Evolutionary conservation across 2,797 vertebrate species (phyloP).

Genomic region (Myiothlypis chrysogaster): DNA sequence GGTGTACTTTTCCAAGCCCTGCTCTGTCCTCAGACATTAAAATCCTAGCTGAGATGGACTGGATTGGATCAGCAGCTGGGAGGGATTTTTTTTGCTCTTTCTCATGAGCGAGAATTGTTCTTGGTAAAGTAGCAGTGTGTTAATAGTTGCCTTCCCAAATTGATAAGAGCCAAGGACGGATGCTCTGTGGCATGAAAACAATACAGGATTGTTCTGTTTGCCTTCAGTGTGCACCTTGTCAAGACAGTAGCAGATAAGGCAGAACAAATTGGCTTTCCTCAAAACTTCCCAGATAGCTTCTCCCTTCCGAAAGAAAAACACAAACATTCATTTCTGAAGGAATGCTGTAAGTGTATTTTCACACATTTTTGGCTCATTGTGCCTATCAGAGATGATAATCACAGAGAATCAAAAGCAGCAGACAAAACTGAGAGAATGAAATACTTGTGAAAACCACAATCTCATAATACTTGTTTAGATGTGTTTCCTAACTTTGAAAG

Average conservation of each 20-base stretch:
- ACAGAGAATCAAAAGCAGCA: not conserved
- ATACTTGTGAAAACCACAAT: not conserved
- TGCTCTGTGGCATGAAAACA: not conserved
- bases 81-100: not conserved
- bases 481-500: not conserved
- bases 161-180: not conserved
- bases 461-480: not conserved
- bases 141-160: not conserved
- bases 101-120: not conserved
- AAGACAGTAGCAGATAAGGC: conserved; percentile 6
- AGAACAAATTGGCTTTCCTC: conserved; percentile 1
- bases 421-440: not conserved
- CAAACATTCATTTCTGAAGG: not conserved
- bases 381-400: not conserved
- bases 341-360: not conserved
- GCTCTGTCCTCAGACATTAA: not conserved
- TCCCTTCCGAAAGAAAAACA: not conserved
- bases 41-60: not conserved
- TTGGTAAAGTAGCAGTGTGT: not conserved
- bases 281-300: not conserved
- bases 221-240: not conserved
- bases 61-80: not conserved
- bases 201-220: not conserved
- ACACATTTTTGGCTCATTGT: not conserved
- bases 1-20: not conserved